Percentiles rank a stretch among this genome's conserved stretches.
Conservation (phyloP, 92 coral and sea anemone genomes). For the Plumapathes pennacea region DNA sequence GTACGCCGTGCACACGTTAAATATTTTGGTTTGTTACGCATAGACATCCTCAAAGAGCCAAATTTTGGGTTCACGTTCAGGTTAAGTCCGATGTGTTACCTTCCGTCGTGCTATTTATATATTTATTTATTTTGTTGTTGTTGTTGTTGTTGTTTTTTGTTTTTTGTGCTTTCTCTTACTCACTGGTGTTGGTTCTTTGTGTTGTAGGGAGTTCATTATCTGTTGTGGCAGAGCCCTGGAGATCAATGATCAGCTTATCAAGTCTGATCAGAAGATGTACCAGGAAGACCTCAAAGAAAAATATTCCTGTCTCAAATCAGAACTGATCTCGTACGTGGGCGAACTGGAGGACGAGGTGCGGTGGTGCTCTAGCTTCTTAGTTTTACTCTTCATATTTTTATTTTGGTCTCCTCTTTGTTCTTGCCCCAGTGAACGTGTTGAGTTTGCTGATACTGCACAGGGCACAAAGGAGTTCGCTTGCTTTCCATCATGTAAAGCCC, state of each 20-base stretch:
- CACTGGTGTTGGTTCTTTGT: neutral
- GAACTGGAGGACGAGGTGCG: conserved; percentile 82
- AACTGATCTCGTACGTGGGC: conserved; percentile 78
- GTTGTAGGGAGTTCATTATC: conserved; percentile 73
- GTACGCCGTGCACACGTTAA: no score
- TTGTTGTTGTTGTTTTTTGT: neutral
- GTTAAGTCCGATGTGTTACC: no score
- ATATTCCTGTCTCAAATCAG: conserved; percentile 68
- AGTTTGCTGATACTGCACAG: no score
- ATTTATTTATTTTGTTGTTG: neutral
- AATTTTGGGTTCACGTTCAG: no score
- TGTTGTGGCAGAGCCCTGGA: conserved; percentile 92
- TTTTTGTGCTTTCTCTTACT: neutral
- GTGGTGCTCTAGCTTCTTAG: no score
- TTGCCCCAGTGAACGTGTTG: no score
- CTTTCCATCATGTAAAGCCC: no score
- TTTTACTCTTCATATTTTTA: no score
- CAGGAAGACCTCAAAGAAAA: conserved; percentile 92
- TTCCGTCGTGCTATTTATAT: neutral
- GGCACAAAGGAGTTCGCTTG: no score
- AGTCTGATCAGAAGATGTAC: conserved; percentile 88
- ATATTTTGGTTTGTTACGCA: no score
- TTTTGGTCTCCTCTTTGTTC: no score
- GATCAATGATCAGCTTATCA: conserved; percentile 81
- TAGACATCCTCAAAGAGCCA: no score